Evolutionary conservation across 2,888 invertebrate species (phyloP), one percentile per base, ranked within the genome.

Genomic region (Ariolimax columbianus): DNA sequence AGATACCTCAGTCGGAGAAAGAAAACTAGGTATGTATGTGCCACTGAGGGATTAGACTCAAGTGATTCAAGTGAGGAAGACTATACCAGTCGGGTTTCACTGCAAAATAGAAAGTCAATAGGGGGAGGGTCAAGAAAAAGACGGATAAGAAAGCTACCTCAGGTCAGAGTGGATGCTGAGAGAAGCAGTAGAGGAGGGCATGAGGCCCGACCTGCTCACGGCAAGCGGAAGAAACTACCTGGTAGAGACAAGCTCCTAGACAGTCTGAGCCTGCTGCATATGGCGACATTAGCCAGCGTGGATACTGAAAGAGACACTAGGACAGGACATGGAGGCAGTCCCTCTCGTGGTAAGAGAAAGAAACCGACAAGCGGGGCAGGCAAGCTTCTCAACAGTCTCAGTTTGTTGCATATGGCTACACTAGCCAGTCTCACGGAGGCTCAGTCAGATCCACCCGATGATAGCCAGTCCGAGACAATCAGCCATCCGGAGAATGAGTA

Each of bases 381-480:
- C 14, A 91, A 92, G 85, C 84, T 92, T 38, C 89, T 92, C 89
- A 90, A 88, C 77, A 92, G 91, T 82, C 85, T 93, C 70, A 91
- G 91, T 36, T 83, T 91, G 33, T 88, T 93, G 7, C 92, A 93
- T 89, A 90, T 92, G 89, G 92, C 92, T 3, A 93, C 93, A 9
- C 77, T 93, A 77, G 92, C 91, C 68, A 92, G 90, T 77, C 88
- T 92, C 17, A 90, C 90, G 30, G 90, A 88, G 38, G 75, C 73
- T n/a, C 88, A 82, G 82, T 88, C 87, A 33, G 77, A 89, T 89
- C 89, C 63, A 1, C 40, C 26, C 17, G 77, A 68, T 36, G 55
- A 77, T 40, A 47, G 30, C 36, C 83, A 85, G 36, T 90, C 89
- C 80, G 87, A 87, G 40, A 83, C 87, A 26, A 87, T 89, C 80